Conservation (phyloP, 2,113 vertebrate genomes). For the Podarcis muralis region DNA sequence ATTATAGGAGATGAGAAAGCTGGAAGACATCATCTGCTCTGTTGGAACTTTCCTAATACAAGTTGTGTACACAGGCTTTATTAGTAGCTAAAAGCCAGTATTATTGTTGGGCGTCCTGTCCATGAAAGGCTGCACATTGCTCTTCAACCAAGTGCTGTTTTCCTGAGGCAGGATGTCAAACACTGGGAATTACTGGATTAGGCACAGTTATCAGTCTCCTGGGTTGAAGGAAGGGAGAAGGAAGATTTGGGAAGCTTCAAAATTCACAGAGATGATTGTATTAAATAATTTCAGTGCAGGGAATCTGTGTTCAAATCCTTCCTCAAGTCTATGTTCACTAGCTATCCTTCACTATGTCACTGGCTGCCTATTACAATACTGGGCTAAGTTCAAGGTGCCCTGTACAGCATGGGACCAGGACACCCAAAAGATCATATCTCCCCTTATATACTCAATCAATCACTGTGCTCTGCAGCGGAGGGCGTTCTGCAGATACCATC, state of each 20-base stretch:
- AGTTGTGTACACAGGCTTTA: conserved; percentile 34
- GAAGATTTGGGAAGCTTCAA: not conserved
- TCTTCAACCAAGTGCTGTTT: not conserved
- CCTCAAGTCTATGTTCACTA: not conserved
- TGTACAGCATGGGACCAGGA: too few relatives aligned
- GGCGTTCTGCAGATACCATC: too few relatives aligned
- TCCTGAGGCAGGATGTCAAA: not conserved
- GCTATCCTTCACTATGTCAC: not conserved
- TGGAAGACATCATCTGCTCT: conserved; percentile 7
- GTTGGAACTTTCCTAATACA: conserved; percentile 6
- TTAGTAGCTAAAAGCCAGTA: conserved; percentile 15
- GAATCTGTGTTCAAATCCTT: not conserved
- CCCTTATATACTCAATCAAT: too few relatives aligned
- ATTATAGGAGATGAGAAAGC: conserved; percentile 35
- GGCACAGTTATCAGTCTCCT: not conserved
- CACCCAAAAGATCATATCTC: too few relatives aligned
- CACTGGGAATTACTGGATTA: not conserved
- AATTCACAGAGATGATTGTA: not conserved
- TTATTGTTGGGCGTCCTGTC: not conserved
- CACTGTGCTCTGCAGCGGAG: too few relatives aligned
- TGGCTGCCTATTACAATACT: not conserved
- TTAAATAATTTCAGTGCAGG: not conserved
- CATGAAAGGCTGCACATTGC: not conserved
- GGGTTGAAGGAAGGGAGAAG: not conserved
- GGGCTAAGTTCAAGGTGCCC: too few relatives aligned